A percentile compares a stretch with the other conserved stretches of the same genome.
phyloP scores from a whole-genome alignment of 1,140 invertebrate genomes.

The Dermatophagoides farinae region DNA sequence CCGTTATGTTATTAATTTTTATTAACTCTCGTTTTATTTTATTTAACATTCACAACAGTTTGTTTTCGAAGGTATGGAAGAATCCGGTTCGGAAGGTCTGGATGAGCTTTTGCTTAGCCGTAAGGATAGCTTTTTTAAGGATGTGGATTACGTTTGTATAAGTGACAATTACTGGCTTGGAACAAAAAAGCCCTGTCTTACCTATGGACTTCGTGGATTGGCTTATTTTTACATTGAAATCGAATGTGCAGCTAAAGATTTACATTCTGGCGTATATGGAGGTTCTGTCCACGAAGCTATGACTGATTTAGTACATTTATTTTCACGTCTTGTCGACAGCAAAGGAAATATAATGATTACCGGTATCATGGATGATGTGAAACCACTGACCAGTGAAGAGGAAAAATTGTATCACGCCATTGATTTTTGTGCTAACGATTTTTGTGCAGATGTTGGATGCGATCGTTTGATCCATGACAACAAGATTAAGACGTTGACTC shows the following conservation, averaged over 20 bases:
- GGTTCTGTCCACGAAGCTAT: conserved; percentile 65
- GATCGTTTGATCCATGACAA: conserved; percentile 17
- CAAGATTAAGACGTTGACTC: conserved; percentile 47
- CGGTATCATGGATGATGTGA: conserved; percentile 56
- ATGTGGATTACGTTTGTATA: conserved; percentile 85
- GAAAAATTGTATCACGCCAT: conserved; percentile 56
- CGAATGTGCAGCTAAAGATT: conserved; percentile 65
- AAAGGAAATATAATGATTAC: conserved; percentile 62
- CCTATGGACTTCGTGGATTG: conserved; percentile 77
- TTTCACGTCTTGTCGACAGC: conserved; percentile 58
- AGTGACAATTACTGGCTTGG: conserved; percentile 98
- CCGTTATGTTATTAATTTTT: background rate
- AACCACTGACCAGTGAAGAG: conserved; percentile 49
- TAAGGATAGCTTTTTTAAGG: conserved; percentile 54
- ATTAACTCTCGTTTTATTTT: conserved; percentile 12
- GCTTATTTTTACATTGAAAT: conserved; percentile 81
- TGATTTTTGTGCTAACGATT: conserved; percentile 67
- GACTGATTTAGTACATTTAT: conserved; percentile 61
- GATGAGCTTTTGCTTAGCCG: conserved; percentile 56
- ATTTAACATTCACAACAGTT: too few relatives aligned
- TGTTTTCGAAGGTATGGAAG: conserved; percentile 96
- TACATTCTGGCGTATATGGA: conserved; percentile 87
- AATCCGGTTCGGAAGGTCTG: conserved; percentile 81
- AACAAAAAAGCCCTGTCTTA: conserved; percentile 84
- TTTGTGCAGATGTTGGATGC: conserved; percentile 43